Base-by-base conservation (phyloP, 2,797 vertebrate species). In the Clamator glandarius region DNA sequence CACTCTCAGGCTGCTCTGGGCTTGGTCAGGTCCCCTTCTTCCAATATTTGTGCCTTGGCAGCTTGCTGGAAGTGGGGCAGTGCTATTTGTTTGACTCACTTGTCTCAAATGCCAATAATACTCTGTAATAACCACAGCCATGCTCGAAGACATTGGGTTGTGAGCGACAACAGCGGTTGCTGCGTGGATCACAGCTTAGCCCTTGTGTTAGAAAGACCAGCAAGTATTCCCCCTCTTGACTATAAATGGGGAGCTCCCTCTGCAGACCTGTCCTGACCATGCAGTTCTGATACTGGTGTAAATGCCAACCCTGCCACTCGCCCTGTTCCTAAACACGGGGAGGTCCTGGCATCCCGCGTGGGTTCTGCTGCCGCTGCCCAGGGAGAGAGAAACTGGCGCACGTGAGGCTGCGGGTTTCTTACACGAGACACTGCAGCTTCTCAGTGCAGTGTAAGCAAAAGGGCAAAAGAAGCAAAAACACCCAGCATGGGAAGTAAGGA, bases 191-290 rank as follows among this genome's bases (percentile, higher is more conserved):
- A 42, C 8, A 63, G 72, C 17, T 78, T 15, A 62, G 46, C 63
- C 12, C 42, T 39, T 12, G 20, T 1, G 5, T 66, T 59, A 64
- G 20, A 23, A 68, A 61, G 63, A 73, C 33, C 79, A 59, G 39
- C 18, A 20, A 39, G 16, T 74, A 87, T 31, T 75, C 95, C 89
- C 87, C 79, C 82, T 88, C 26, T 50, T 12, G 87, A 92, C 77
- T 41, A 48, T 61, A 94, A 91, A 91, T 84, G 73, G 93, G 89
- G 92, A 96, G 91, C 93, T 97, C 93, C 94, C 95, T 89, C 94
- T 96, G 89, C 93, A 96, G 95, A 66, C 87, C 59, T 50, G 69
- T 91, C 73, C 76, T 29, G 73, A 89, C 83, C 75, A 62, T 96
- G 93, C 89, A 96, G 66, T 13, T 91, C n/a, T 3, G 1, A 17